Base-by-base conservation (phyloP, 2,888 invertebrate species). In the Lochmaea capreae region DNA sequence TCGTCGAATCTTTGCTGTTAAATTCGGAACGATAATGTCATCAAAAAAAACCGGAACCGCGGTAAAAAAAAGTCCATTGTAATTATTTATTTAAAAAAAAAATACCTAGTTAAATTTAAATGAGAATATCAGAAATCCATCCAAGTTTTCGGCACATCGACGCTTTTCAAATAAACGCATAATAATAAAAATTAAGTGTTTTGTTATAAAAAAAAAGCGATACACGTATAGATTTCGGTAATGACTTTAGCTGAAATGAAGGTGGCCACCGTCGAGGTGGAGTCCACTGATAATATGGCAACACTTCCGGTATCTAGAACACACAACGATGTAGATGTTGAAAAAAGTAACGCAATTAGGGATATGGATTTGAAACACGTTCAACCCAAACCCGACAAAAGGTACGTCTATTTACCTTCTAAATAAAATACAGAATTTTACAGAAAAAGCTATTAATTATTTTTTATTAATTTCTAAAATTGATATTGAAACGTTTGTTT, bases 321-420 rank as follows among this genome's bases (percentile, higher is more conserved):
- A 61, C 85, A 91, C 90, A 92, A 91, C 83, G 93, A 93, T 85
- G 90, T 91, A 84, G 93, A 93, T 72, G 72, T 65, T 54, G 95
- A 95, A 88, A 94, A 94, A 88, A 93, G 94, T 87, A 94, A 92
- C 74, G 92, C 94, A 81, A 94, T 93, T 89, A 94, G 94, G 90
- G 94, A 95, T 87, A 94, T 95, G 94, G 95, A 95, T 87, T 89
- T 95, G 77, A 94, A 94, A 89, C 93, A 94, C 87, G 95, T 95
- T 73, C 93, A 94, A 87, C 93, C 94, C 79, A 94, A 94, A 83
- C 95, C 95, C 66, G 92, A 94, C 80, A 94, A 94, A 90, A 95
- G 94, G 95, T 95, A 92, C 14, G 22, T 39, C n/a, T 18, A 9
- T 54, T 54, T 18, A 18, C 8, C 3, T 54, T 3, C 9, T 16